Conservation (phyloP, 2,888 invertebrate genomes). For the Seira sanloemensis region DNA sequence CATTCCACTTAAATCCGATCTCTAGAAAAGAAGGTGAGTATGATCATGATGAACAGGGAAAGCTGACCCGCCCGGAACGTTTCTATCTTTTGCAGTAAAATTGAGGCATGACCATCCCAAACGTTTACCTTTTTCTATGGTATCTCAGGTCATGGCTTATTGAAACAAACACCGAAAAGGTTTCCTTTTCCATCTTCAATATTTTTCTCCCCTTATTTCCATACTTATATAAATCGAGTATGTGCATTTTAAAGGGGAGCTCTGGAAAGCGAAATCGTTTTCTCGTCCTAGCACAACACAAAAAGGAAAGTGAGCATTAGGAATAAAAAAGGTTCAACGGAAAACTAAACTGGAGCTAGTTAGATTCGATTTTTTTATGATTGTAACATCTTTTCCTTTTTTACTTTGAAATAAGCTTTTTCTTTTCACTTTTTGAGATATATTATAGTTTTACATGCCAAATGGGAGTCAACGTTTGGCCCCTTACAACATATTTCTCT, state of each 20-base stretch:
- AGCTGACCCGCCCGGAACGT: constrained; percentile 24
- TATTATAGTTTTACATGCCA: constrained; percentile 8
- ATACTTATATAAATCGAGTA: too few species aligned
- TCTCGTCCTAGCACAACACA: constrained; percentile 6
- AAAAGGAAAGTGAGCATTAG: not conserved
- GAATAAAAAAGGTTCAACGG: too few species aligned
- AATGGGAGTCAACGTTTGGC: constrained; percentile 45
- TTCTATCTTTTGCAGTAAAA: constrained; percentile 5
- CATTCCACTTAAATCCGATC: not conserved
- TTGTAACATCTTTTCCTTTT: not conserved
- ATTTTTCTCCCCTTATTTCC: too few species aligned
- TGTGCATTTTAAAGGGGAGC: not conserved
- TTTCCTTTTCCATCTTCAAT: not conserved
- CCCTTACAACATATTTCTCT: constrained; percentile 39
- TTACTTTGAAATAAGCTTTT: not conserved
- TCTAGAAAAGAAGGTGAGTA: not conserved
- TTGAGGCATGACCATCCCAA: constrained; percentile 29
- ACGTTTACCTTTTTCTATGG: not conserved
- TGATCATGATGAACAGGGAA: not conserved
- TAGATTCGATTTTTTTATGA: not conserved
- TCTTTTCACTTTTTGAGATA: not conserved
- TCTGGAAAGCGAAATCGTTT: not conserved
- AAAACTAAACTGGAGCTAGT: not conserved
- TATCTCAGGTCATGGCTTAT: constrained; percentile 23
- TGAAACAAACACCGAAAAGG: not conserved